Evolutionary conservation across 2,888 invertebrate species (phyloP), one percentile per base, ranked within the genome.

Genomic region (Diadromus collaris): DNA sequence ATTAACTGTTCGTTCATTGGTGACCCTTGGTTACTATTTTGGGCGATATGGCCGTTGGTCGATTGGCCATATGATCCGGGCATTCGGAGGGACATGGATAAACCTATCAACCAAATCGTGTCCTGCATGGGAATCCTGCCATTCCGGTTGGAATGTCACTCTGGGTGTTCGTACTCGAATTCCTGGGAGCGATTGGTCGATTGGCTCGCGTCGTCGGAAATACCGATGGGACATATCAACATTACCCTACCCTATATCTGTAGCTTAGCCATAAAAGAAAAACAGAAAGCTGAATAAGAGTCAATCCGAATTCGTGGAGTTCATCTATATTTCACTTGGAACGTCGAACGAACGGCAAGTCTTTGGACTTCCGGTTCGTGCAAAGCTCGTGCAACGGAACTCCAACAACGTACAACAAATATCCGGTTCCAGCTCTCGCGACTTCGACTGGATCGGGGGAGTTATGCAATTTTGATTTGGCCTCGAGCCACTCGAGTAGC

Each of bases 391-490:
- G 13, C 24, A 6, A 24, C 29, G 54, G 27, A 54, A 27, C 27
- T 54, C 54, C 54, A 13, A 46, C 29, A 56, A 46, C 16, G 51
- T 51, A 54, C 27, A 75, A 76, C 29, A 64, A 69, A 76, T 64
- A 16, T 76, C 56, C 56, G 65, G 70, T 51, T 44, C 29, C 32
- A 7, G 38, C 41, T 61, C 0, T 41, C 29, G 29, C 34, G 65
- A 72, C 21, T 71, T 54, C n/a, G 13, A 21, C 60, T 38, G 27
- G 27, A 27, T 34, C 48, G 51, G 16, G 16, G 51, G 72, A 76
- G 58, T 76, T 81, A 79, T 79, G 76, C 74, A 81, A 65, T 76
- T 78, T 78, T 76, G 76, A 76, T 73, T 79, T 78, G 79, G 79
- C 81, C 24, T 21, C 24, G 56, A 68, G 81, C 79, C 79, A 81